Base-by-base conservation (phyloP, 2,113 vertebrate genomes). In the Oxygymnocypris stewartii region DNA sequence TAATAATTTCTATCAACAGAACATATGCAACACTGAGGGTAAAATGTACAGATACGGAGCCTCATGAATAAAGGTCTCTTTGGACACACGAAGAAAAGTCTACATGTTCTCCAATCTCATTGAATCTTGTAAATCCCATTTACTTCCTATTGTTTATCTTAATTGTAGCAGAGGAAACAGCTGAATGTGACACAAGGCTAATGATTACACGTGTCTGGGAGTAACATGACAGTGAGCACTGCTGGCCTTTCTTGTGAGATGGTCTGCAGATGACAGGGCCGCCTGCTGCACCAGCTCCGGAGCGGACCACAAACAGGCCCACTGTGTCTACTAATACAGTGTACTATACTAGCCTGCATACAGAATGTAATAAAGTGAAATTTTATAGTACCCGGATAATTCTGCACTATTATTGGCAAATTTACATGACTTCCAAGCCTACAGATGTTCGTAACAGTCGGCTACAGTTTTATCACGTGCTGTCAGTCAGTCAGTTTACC, bases 251-350 rank as follows among this genome's bases (percentile, higher is more conserved):
- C 90, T 93, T 93, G 91, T 92, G 86, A 86, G 87, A 87, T 88
- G 90, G 92, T 93, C 95, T 95, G 95, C 90, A 90, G 89, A 89
- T 94, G 94, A 94, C 94, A 95, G 94, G 31, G 61, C 91, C 88
- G 91, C 93, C 91, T 94, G 93, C 93, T 94, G 93, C 90, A 94
- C 94, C 94, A 94, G 93, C 90, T 91, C 88, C 81, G 88, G 88
- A 86, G 74, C 80, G 89, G 77, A 82, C 51, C 82, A 91, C 87
- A 90, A 86, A 89, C 84, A 90, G n/a, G 40, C 59, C 5, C n/a
- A 69, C 18, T 12, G 6, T 71, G 28, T 13, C 87, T 28, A 85
- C 63, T 65, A 78, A 77, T 35, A 61, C 54, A 71, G 35, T 1
- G 42, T 40, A 11, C 35, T 10, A 71, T 10, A 28, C 75, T 13